These are phyloP conservation scores for Cyclargus thomasi DNA, from an alignment of 1,140 invertebrate species.

Conservation along the genomic window DNA sequence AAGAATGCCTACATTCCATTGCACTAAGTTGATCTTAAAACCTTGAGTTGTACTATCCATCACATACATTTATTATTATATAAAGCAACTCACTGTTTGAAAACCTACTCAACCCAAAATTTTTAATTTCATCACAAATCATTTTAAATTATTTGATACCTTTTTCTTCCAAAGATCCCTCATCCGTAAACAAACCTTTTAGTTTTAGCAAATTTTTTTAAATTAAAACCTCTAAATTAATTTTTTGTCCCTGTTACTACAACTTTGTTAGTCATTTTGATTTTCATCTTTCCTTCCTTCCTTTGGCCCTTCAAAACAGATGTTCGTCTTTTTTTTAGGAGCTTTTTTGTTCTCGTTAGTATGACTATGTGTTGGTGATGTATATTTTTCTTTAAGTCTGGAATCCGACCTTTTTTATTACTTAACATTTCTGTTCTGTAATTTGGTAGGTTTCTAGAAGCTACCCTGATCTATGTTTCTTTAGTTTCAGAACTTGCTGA, in stretches of 20 bases:
- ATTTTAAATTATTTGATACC: slow-evolving; percentile 2
- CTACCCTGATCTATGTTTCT: background rate
- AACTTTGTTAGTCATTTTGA: too few species aligned
- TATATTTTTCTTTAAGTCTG: background rate
- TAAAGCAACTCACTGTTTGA: too few species aligned
- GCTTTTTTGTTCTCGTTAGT: background rate
- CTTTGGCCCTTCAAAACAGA: too few species aligned
- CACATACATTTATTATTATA: background rate
- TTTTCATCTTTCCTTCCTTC: background rate
- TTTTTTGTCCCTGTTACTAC: background rate
- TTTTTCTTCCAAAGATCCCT: background rate
- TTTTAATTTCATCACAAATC: slow-evolving; percentile 17
- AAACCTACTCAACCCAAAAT: slow-evolving; percentile 13
- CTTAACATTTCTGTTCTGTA: background rate
- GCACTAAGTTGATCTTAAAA: slow-evolving; percentile 21
- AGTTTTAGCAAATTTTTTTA: slow-evolving; percentile 6
- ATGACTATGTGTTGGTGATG: background rate
- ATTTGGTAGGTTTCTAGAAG: background rate
- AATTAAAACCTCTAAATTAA: background rate
- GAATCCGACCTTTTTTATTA: background rate
- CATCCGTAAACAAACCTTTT: background rate
- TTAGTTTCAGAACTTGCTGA: background rate
- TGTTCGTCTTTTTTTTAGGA: background rate
- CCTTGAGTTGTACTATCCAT: slow-evolving; percentile 22
- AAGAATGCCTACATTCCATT: slow-evolving; percentile 25